phyloP scores from a whole-genome alignment of 2,888 invertebrate species.

The Eristalis pertinax region DNA sequence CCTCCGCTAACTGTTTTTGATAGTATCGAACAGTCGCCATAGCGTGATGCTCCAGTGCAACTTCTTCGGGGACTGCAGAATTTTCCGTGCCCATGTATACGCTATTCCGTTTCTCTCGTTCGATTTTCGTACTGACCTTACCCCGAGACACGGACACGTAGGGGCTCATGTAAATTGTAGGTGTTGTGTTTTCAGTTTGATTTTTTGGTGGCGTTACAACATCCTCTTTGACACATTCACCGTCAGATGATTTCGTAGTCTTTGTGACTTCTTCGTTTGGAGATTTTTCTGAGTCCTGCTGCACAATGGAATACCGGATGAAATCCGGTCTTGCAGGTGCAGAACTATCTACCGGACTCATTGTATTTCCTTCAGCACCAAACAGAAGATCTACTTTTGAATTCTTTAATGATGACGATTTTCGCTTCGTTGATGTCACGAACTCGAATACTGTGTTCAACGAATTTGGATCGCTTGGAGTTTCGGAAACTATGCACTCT shows the following conservation, averaged over 20 bases:
- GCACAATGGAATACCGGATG: conserved; percentile 73
- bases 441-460: conserved; percentile 66
- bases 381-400: conserved; percentile 17
- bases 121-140: conserved; percentile 82
- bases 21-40: conserved; percentile 78
- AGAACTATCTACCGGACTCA: conserved; percentile 65
- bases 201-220: neutral
- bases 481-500: conserved; percentile 56
- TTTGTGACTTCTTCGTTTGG: conserved; percentile 9
- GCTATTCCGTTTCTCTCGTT: conserved; percentile 79
- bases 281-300: conserved; percentile 20
- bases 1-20: conserved; percentile 80
- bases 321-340: conserved; percentile 62
- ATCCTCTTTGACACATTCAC: neutral
- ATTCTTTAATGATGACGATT: conserved; percentile 46
- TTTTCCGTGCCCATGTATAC: conserved; percentile 74
- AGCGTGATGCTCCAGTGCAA: conserved; percentile 58
- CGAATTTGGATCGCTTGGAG: conserved; percentile 26
- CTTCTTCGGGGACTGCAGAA: neutral
- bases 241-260: neutral
- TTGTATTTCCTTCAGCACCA: conserved; percentile 19
- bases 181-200: conserved; percentile 36
- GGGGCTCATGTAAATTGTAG: conserved; percentile 78
- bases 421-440: conserved; percentile 74
- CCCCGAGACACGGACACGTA: conserved; percentile 83